Base-by-base conservation (phyloP, 2,797 vertebrate species). In the Muscicapa comitata region DNA sequence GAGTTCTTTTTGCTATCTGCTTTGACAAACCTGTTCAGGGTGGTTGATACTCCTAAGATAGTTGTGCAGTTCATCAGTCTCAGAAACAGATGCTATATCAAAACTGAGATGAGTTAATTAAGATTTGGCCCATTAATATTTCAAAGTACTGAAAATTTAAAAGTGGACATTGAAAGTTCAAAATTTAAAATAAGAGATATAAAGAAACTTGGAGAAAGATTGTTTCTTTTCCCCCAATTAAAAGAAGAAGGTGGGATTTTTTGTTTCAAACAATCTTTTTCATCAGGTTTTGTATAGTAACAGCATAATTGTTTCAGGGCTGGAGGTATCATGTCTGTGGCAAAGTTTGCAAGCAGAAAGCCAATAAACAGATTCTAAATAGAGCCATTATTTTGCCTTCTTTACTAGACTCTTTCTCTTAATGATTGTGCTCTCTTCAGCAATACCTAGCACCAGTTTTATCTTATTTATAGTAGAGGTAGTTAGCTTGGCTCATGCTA, bases 1-100 rank as follows among this genome's bases (percentile, higher is more conserved):
- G 68, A 65, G 20, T 48, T 92, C 45, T 81, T 88, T 85, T 74
- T 79, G 31, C 45, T 79, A 13, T 91, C 50, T 77, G 26, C 40
- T 90, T 86, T 92, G 79, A 62, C 1, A 2, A 93, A 63, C 25
- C 4, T 15, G 3, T 63, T 81, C 29, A 63, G 9, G 9, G 29
- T 86, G 29, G 33, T 19, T 72, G 65, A 40, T 54, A 67, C 8
- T 54, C 84, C 40, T 57, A 48, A 59, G 54, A 53, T 43, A 55
- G 26, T 42, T 80, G 23, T 3, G 23, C 7, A 57, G 50, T 17
- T 38, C 13, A 54, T n/a, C 47, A 61, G 50, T 45, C 42, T 88
- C 54, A 71, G 43, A 88, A 90, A 48, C 10, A 62, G n/a, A 45
- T 59, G 19, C 10, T 74, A 4, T 43, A 54, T 67, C 13, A 89